These are phyloP conservation scores for Tokudaia muenninki DNA, from an alignment of 2,797 vertebrate genomes.

Conservation along the genomic window DNA sequence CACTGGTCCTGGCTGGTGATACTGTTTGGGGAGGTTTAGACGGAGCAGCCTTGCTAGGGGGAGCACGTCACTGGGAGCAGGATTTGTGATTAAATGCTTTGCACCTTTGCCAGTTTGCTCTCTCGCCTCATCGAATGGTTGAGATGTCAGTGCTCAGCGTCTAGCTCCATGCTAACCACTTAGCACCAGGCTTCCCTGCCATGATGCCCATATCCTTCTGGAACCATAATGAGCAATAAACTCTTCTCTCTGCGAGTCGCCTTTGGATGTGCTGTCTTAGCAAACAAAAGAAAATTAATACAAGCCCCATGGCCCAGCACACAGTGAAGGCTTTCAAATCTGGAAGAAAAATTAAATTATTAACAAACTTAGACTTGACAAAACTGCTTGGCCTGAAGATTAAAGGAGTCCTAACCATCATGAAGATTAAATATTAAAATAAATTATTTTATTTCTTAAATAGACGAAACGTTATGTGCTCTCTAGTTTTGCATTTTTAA, in stretches of 20 bases:
- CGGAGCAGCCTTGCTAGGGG: neutral
- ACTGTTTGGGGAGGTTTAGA: neutral
- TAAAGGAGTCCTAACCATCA: slow-evolving; percentile 70
- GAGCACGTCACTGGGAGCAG: neutral
- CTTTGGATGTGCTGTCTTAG: neutral
- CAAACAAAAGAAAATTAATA: neutral
- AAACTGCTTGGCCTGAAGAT: slow-evolving; percentile 65
- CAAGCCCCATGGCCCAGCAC: neutral
- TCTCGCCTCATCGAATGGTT: neutral
- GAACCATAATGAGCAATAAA: neutral
- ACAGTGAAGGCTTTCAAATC: slow-evolving; percentile 61
- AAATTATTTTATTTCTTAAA: slow-evolving; percentile 71
- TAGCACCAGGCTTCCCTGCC: neutral
- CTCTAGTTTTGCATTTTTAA: slow-evolving; percentile 71
- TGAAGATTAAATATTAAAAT: slow-evolving; percentile 75
- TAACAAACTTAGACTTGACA: slow-evolving; percentile 60
- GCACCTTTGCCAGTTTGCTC: fast-evolving
- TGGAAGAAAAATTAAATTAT: slow-evolving; percentile 63
- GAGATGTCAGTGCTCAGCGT: neutral
- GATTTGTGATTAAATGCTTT: neutral
- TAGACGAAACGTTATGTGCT: slow-evolving; percentile 28
- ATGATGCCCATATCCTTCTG: neutral
- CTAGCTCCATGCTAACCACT: neutral
- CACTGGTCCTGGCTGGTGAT: neutral
- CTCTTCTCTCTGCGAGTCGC: neutral